Evolutionary conservation across 37 sponge, comb jelly and placozoan species (phyloP), one percentile per base, ranked within the genome.

Genomic region (Oopsacas minuta): DNA sequence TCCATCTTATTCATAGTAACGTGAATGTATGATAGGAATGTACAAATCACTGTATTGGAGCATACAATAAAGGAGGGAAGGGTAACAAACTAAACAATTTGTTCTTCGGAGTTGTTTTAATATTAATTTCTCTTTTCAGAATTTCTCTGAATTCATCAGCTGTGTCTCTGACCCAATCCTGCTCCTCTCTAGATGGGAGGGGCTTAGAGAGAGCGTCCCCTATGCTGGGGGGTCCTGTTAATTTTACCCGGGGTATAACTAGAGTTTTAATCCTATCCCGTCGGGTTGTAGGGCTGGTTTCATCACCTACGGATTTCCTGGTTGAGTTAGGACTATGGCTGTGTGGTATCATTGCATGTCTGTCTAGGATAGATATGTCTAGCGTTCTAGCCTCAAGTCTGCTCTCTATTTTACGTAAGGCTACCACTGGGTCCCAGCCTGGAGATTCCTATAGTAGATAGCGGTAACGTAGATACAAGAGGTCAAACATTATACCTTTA

Each of bases 401-500:
- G 32, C 28, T 34, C 75, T 61, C 75, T 7, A 61, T 61, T 3
- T 5, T n/a, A n/a, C 75, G 75, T 12, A 61, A 34, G 32, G 22
- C 28, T n/a, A 3, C 75, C 20, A 5, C 30, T 34, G 75, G 28
- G 30, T 61, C 75, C 75, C 75, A 61, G 17, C 17, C 17, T 17
- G 51, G 51, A 46, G 51, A 46, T 61, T 61, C 75, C 75, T 61
- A n/a, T n/a, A 61, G n/a, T n/a, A n/a, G n/a, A n/a, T n/a, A n/a
- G n/a, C n/a, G n/a, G n/a, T n/a, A n/a, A n/a, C n/a, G n/a, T n/a
- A n/a, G n/a, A n/a, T n/a, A n/a, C n/a, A n/a, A n/a, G n/a, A n/a
- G n/a, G n/a, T n/a, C n/a, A n/a, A n/a, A n/a, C n/a, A n/a, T n/a
- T n/a, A n/a, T n/a, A n/a, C n/a, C n/a, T n/a, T 46, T 12, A 12